Conservation (phyloP, 2,797 vertebrate species). For the Sebastes vulpes region DNA sequence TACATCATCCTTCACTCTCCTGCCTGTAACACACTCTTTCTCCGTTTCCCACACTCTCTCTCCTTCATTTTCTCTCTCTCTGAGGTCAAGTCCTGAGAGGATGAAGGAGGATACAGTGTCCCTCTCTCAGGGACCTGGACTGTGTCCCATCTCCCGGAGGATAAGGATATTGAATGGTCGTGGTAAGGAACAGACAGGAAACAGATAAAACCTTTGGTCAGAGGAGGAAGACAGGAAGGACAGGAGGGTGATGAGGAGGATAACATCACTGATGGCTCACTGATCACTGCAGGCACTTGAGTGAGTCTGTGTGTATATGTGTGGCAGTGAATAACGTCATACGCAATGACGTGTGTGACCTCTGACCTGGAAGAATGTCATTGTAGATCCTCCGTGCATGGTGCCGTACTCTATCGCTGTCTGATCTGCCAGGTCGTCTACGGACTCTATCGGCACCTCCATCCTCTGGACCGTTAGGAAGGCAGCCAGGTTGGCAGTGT, state of each 20-base stretch:
- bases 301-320: background rate
- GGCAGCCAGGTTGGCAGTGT: slow-evolving; percentile 98
- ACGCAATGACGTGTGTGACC: slow-evolving; percentile 11
- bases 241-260: slow-evolving; percentile 54
- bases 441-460: slow-evolving; percentile 98
- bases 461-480: slow-evolving; percentile 98
- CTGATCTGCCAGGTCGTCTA: slow-evolving; percentile 98
- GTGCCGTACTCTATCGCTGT: slow-evolving; percentile 97
- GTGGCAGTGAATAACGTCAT: slow-evolving; percentile 14
- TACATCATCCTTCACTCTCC: slow-evolving; percentile 48
- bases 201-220: slow-evolving; percentile 62
- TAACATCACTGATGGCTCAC: slow-evolving; percentile 53
- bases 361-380: slow-evolving; percentile 98
- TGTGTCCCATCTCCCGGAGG: slow-evolving; percentile 32
- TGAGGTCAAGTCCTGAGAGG: slow-evolving; percentile 55
- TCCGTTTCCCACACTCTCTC: slow-evolving; percentile 11
- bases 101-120: slow-evolving; percentile 39
- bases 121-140: slow-evolving; percentile 25
- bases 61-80: slow-evolving; percentile 18
- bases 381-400: slow-evolving; percentile 98
- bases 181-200: slow-evolving; percentile 59
- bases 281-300: slow-evolving; percentile 38
- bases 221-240: slow-evolving; percentile 54
- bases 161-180: slow-evolving; percentile 62
- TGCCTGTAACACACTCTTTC: background rate